Evolutionary conservation across 1,140 invertebrate species (phyloP).

Genomic region (Anagrus nilaparvatae): DNA sequence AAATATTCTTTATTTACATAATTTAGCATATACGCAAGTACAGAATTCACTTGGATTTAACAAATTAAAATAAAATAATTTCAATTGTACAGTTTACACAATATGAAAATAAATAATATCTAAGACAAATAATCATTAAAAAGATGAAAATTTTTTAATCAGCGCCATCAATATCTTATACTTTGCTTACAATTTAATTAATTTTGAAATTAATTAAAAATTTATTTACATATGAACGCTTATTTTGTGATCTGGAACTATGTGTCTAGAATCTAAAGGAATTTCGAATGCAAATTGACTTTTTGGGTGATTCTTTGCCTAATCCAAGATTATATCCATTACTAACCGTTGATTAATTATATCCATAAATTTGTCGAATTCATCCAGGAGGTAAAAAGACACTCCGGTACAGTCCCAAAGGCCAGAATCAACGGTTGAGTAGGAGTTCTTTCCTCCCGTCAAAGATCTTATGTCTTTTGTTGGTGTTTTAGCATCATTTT

Average conservation of each 20-base stretch:
- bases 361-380: conserved; percentile 98
- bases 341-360: conserved; percentile 60
- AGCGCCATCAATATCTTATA: too few species aligned
- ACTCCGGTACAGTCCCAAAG: conserved; percentile 85
- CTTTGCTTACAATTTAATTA: too few species aligned
- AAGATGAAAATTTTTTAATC: too few species aligned
- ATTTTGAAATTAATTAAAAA: too few species aligned
- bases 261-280: conserved; percentile 57
- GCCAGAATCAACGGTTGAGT: conserved; percentile 83
- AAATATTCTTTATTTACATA: too few species aligned
- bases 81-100: too few species aligned
- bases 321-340: conserved; percentile 55
- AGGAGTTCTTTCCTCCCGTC: conserved; percentile 93
- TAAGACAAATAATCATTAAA: too few species aligned
- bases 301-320: conserved; percentile 48
- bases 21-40: too few species aligned
- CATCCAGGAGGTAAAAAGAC: conserved; percentile 93
- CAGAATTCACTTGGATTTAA: too few species aligned
- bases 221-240: conserved; percentile 46
- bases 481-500: conserved; percentile 26
- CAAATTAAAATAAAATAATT: too few species aligned
- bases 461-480: conserved; percentile 47
- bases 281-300: conserved; percentile 69
- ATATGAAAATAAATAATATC: too few species aligned
- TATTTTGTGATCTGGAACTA: conserved; percentile 40